Evolutionary conservation across 2,888 invertebrate genomes (phyloP).

Genomic region (Xestoiulus laeticollis): DNA sequence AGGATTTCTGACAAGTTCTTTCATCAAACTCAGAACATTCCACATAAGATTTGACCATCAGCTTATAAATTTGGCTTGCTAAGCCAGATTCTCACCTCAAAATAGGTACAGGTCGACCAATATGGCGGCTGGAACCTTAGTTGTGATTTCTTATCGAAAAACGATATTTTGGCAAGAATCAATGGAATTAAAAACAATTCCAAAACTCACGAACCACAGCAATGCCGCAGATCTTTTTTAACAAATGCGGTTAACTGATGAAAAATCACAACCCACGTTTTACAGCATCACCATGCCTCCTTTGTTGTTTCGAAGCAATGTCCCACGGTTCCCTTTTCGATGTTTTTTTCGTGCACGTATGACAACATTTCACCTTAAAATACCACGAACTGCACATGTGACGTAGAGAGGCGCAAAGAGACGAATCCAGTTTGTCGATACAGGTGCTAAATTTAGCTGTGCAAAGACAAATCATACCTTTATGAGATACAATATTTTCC

Average conservation of each 20-base stretch:
- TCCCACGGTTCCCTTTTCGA: slow-evolving; percentile 5
- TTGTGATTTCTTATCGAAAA: background rate
- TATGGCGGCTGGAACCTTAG: background rate
- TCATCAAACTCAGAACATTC: background rate
- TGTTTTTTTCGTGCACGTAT: slow-evolving; percentile 60
- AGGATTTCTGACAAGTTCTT: background rate
- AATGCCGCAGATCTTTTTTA: background rate
- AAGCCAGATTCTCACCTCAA: background rate
- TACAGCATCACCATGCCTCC: background rate
- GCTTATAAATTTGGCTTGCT: background rate
- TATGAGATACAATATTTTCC: too few relatives aligned
- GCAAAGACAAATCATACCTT: slow-evolving; percentile 62
- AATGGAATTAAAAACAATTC: background rate
- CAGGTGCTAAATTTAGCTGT: slow-evolving; percentile 58
- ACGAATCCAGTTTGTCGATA: slow-evolving; percentile 59
- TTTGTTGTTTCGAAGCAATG: background rate
- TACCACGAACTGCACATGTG: slow-evolving; percentile 61
- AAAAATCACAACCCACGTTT: background rate
- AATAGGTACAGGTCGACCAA: background rate
- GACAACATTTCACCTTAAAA: slow-evolving; percentile 61
- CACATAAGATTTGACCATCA: background rate
- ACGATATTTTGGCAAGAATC: slow-evolving; percentile 8
- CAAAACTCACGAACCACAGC: background rate
- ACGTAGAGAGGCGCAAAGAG: slow-evolving; percentile 59
- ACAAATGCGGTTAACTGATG: background rate